Percentiles rank a stretch among this genome's conserved stretches.
phyloP scores from a whole-genome alignment of 1,140 invertebrate species.

The Drosophila eugracilis region DNA sequence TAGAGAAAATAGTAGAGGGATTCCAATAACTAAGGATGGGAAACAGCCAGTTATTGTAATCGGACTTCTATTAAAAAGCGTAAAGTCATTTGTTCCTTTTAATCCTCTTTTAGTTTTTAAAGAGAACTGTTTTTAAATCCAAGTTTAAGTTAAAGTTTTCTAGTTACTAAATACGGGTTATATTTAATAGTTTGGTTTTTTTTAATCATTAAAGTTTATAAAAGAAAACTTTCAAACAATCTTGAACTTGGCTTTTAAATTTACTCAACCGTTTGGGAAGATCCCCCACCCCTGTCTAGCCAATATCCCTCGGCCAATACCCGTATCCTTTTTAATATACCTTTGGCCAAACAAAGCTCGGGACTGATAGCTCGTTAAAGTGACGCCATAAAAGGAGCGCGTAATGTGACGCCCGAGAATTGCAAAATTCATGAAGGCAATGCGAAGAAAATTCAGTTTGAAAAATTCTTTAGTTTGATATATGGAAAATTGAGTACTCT shows the following conservation, averaged over 20 bases:
- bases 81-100: too few species aligned
- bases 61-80: too few species aligned
- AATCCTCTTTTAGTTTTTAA: too few species aligned
- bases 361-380: slow-evolving; percentile 66
- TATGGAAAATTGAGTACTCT: slow-evolving; percentile 23
- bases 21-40: not conserved
- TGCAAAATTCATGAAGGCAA: slow-evolving; percentile 64
- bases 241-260: not conserved
- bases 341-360: slow-evolving; percentile 47
- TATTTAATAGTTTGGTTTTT: too few species aligned
- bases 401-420: slow-evolving; percentile 64
- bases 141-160: too few species aligned
- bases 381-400: slow-evolving; percentile 52
- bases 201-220: not conserved
- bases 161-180: too few species aligned
- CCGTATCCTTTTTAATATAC: slow-evolving; percentile 84
- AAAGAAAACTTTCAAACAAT: not conserved
- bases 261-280: not conserved
- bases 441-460: slow-evolving; percentile 31
- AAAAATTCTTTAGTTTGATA: not conserved
- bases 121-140: too few species aligned
- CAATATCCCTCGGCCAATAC: slow-evolving; percentile 89
- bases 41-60: too few species aligned
- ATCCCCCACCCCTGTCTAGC: slow-evolving; percentile 4
- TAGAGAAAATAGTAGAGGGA: not conserved